Base-by-base conservation (phyloP, 2,888 invertebrate species). In the Agapetus fuscipes region DNA sequence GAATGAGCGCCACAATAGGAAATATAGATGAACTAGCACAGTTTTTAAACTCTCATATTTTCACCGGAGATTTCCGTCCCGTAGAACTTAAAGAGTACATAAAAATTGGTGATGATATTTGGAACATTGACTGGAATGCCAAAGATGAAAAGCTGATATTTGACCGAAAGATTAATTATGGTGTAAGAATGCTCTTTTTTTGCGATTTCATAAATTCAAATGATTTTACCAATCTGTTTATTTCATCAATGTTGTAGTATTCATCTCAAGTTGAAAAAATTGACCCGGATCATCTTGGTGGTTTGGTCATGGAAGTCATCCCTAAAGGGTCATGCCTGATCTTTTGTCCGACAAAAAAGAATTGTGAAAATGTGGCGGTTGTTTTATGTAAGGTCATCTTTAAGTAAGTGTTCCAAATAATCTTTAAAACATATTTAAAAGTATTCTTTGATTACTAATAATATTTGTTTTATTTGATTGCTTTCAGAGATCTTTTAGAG, bases 1-100 rank as follows among this genome's bases (percentile, higher is more conserved):
- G 93, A 14, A 96, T 97, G 94, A 94, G 93, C 61, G 97, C 97
- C 0, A 97, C 97, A 0, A 84, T 97, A 51, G 93, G 89, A 41
- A 96, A 97, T 64, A 66, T 95, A 37, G 58, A 74, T 1, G 89
- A 95, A 54, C 56, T 98, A 29, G 78, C 83, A 1, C 54, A 59
- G 37, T 97, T 94, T 61, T 66, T 98, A 2, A 72, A 79, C 37
- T 85, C 94, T 0, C 82, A 86, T 34, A 68, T 87, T 10, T 96
- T 83, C 59, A 75, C 79, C 10, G 78, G 82, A 40, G 76, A 91
- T 56, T 97, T 96, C 64, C 73, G 96, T 28, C 96, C 96, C 0
- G 83, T 95, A 2, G 78, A 85, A 57, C 65, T 95, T 30, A 77
- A 74, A 14, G 94, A 89, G 61, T 86, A 80, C 53, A 75, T 88